Evolutionary conservation across 2,888 invertebrate genomes (phyloP).

Genomic region (Opisthograptis luteolata): DNA sequence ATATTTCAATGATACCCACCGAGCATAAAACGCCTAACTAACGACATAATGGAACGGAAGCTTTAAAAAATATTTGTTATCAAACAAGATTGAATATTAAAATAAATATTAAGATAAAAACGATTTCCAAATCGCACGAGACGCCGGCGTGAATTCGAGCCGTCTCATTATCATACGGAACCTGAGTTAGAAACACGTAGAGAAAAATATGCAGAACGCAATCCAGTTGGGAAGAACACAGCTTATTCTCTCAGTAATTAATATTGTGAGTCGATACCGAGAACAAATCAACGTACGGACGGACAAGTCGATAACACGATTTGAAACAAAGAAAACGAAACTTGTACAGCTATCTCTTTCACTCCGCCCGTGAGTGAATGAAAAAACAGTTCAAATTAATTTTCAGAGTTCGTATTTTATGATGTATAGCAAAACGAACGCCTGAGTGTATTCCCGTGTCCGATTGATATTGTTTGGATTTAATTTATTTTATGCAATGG

Average conservation of each 20-base stretch:
- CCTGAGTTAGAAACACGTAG: conserved; percentile 36
- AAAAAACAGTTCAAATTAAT: conserved; percentile 56
- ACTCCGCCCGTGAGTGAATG: conserved; percentile 45
- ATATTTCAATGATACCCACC: conserved; percentile 4
- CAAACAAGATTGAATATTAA: not conserved
- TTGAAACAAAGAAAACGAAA: conserved; percentile 60
- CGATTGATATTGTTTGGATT: conserved; percentile 76
- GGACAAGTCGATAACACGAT: conserved; percentile 66
- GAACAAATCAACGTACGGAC: conserved; percentile 72
- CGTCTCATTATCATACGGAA: conserved; percentile 26
- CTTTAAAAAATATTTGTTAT: conserved; percentile 4
- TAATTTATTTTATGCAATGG: conserved; percentile 72
- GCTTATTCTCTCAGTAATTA: conserved; percentile 74
- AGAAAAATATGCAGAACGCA: conserved; percentile 52
- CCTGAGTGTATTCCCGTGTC: conserved; percentile 74
- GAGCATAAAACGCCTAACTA: too few relatives aligned
- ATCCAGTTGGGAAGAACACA: conserved; percentile 63
- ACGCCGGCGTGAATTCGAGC: not conserved
- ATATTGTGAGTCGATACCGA: conserved; percentile 70
- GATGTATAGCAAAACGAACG: conserved; percentile 73
- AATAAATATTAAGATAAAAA: conserved; percentile 4
- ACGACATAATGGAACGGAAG: conserved; percentile 5
- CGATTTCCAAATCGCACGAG: conserved; percentile 1
- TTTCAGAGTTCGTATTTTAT: conserved; percentile 73
- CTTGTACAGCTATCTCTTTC: conserved; percentile 50